These are phyloP conservation scores for Enteromius argenteus DNA, from an alignment of 2,797 vertebrate genomes.

Conservation along the genomic window DNA sequence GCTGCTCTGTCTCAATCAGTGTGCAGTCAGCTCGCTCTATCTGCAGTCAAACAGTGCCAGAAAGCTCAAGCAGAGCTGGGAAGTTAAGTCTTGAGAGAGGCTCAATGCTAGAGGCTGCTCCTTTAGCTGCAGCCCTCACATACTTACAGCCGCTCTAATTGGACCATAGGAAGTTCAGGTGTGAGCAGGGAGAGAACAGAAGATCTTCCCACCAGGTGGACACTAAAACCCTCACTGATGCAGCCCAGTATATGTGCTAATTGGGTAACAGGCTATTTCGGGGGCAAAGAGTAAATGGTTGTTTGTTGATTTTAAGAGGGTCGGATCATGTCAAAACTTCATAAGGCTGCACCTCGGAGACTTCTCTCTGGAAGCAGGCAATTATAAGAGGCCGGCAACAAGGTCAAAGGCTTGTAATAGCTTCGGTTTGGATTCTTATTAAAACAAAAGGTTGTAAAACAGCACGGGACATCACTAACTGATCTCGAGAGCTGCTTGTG, in stretches of 20 bases:
- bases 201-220: conserved; percentile 39
- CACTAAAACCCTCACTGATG: conserved; percentile 42
- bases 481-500: background rate
- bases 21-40: conserved; percentile 20
- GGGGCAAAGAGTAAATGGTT: conserved; percentile 54
- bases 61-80: conserved; percentile 35
- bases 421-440: conserved; percentile 17
- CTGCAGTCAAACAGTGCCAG: conserved; percentile 35
- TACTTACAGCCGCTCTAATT: conserved; percentile 34
- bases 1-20: conserved; percentile 17
- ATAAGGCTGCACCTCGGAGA: conserved; percentile 28
- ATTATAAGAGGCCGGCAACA: conserved; percentile 39
- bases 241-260: conserved; percentile 48
- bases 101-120: conserved; percentile 24
- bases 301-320: conserved; percentile 50
- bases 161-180: conserved; percentile 49
- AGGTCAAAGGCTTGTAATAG: conserved; percentile 44
- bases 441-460: conserved; percentile 29
- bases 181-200: conserved; percentile 28
- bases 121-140: conserved; percentile 15
- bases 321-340: conserved; percentile 43
- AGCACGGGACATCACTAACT: background rate
- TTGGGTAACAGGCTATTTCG: conserved; percentile 51
- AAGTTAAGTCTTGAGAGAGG: conserved; percentile 34
- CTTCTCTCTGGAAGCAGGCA: conserved; percentile 42